These are phyloP conservation scores for Cheirogaleus major DNA, from an alignment of 2,797 vertebrate genomes.

Conservation along the genomic window DNA sequence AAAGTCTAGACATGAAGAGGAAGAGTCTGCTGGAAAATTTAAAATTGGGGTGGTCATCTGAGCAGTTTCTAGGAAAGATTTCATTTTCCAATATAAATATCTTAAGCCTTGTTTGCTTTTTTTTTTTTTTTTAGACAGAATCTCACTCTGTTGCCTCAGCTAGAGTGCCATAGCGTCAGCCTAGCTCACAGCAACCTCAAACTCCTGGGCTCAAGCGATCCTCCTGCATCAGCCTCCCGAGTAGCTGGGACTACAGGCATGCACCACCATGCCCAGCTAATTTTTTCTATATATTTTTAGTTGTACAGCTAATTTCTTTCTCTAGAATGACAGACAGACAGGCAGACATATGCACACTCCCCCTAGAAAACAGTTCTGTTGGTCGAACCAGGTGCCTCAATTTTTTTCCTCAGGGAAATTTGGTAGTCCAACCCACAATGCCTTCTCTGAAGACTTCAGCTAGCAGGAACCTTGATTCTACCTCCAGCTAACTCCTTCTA, in stretches of 20 bases:
- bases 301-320: too few species aligned
- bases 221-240: too few species aligned
- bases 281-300: too few species aligned
- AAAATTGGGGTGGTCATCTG: neutral
- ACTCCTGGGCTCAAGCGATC: too few species aligned
- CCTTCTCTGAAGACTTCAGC: neutral
- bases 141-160: too few species aligned
- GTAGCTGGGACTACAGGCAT: too few species aligned
- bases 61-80: neutral
- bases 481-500: neutral
- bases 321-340: too few species aligned
- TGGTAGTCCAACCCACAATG: neutral
- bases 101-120: neutral
- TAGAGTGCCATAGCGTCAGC: too few species aligned
- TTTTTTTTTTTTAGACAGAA: too few species aligned
- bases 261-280: too few species aligned
- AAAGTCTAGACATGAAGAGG: neutral
- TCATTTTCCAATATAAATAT: neutral
- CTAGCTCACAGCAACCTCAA: too few species aligned
- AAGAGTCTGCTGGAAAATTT: neutral
- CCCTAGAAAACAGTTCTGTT: neutral
- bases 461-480: neutral
- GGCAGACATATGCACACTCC: neutral
- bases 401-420: neutral
- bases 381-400: neutral